Percentiles rank a stretch among this genome's conserved stretches.
Conservation (phyloP, 1,140 invertebrate genomes). For the Drosophila fuyamai region DNA sequence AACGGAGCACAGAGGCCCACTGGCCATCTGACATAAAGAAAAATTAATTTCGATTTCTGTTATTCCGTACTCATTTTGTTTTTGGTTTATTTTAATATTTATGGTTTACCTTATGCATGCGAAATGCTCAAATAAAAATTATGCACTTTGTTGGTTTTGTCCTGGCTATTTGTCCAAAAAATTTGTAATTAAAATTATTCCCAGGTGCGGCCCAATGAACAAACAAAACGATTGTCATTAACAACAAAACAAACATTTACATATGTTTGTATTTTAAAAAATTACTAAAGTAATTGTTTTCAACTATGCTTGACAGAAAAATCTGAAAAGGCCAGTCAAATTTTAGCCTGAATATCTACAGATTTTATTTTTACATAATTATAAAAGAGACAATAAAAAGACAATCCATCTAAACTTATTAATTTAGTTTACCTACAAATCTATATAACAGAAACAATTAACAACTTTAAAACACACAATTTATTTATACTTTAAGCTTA, state of each 20-base stretch:
- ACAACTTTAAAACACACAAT: no score
- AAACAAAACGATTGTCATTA: constrained; percentile 27
- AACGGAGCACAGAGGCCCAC: background rate
- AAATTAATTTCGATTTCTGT: constrained; percentile 47
- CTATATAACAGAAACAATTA: no score
- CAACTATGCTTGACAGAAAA: background rate
- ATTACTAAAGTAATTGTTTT: no score
- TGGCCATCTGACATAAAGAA: constrained; percentile 17
- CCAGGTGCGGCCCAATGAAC: constrained; percentile 3
- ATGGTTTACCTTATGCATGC: constrained; percentile 20
- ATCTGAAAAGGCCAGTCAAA: no score
- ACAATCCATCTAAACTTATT: no score
- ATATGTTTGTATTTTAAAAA: background rate
- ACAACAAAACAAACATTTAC: background rate
- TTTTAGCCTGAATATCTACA: no score
- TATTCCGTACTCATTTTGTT: constrained; percentile 1
- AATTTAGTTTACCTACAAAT: no score
- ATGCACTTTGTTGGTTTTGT: constrained; percentile 22
- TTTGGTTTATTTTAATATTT: constrained; percentile 31
- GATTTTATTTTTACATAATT: no score
- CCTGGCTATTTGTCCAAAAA: constrained; percentile 27
- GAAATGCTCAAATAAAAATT: constrained; percentile 11
- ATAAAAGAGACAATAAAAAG: no score
- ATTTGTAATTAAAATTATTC: constrained; percentile 38
- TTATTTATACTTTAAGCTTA: no score